Conservation (phyloP, 2,113 vertebrate genomes). For the Dasyurus viverrinus region DNA sequence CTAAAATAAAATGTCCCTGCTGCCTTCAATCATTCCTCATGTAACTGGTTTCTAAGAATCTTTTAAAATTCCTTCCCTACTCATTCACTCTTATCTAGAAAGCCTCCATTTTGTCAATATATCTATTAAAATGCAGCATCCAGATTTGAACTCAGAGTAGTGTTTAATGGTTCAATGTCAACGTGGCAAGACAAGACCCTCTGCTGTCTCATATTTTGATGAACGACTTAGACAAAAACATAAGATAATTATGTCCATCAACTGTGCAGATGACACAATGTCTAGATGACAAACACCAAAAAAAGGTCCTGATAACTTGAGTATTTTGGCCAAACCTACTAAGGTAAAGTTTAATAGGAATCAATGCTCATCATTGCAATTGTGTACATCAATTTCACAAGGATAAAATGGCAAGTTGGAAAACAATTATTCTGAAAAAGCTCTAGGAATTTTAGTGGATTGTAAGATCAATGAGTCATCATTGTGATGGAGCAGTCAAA, state of each 20-base stretch:
- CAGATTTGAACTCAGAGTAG: not conserved
- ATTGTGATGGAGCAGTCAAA: not conserved
- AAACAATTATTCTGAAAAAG: not conserved
- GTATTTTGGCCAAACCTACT: not conserved
- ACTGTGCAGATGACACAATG: not conserved
- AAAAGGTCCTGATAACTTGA: not conserved
- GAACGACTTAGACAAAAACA: not conserved
- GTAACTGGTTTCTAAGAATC: not conserved
- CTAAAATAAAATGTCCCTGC: not conserved
- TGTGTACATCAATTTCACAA: not conserved
- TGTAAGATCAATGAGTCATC: not conserved
- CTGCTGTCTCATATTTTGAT: not conserved
- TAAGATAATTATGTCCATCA: not conserved
- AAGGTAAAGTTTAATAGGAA: not conserved
- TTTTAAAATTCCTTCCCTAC: not conserved
- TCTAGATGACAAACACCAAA: not conserved
- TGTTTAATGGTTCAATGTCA: not conserved
- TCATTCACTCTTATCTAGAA: not conserved
- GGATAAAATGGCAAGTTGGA: not conserved
- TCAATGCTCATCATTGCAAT: not conserved
- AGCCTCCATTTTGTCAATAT: not conserved
- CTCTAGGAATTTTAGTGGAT: not conserved
- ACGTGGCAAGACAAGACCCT: not conserved
- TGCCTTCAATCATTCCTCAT: not conserved
- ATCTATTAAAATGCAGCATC: not conserved